These are phyloP conservation scores for Stegostoma tigrinum DNA, from an alignment of 2,113 vertebrate species.

Conservation along the genomic window DNA sequence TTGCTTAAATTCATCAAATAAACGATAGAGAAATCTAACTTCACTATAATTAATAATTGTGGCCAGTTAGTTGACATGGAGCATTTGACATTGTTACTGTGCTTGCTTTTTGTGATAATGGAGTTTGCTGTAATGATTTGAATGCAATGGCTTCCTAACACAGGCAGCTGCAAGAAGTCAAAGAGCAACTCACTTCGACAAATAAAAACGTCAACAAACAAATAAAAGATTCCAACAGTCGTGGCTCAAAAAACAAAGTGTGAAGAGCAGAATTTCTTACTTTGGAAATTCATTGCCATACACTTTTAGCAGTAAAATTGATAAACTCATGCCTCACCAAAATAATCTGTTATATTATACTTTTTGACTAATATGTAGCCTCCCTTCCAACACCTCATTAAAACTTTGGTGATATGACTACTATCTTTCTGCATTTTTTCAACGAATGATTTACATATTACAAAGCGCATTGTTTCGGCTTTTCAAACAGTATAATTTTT, in stretches of 20 bases:
- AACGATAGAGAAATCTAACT: not conserved
- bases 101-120: not conserved
- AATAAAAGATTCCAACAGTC: not conserved
- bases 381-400: not conserved
- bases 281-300: not conserved
- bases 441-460: not conserved
- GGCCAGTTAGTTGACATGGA: not conserved
- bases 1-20: not conserved
- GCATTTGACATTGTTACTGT: not conserved
- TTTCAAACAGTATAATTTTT: slow-evolving; percentile 21
- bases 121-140: not conserved
- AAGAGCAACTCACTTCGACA: not conserved
- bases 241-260: not conserved
- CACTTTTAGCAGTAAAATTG: not conserved
- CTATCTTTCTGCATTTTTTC: not conserved
- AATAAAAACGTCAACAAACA: no score
- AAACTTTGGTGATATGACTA: not conserved
- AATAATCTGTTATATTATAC: not conserved
- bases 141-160: not conserved
- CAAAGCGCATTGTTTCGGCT: not conserved
- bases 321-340: not conserved
- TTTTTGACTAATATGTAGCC: not conserved
- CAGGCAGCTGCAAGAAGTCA: not conserved
- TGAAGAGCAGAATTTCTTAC: not conserved
- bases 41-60: not conserved